phyloP scores from a whole-genome alignment of 2,113 vertebrate species.

The Engystomops pustulosus region DNA sequence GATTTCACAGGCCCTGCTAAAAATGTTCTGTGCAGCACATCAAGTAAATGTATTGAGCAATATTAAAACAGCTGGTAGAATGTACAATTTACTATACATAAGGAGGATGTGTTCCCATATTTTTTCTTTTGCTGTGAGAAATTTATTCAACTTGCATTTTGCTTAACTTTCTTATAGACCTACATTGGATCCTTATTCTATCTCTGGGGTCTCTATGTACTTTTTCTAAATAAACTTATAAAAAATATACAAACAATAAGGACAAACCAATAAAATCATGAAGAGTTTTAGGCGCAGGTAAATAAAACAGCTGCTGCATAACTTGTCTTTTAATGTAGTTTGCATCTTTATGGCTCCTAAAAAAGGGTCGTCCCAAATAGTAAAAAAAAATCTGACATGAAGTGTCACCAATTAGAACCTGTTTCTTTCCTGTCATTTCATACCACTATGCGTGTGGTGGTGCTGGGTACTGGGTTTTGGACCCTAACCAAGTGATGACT shows the following conservation, averaged over 20 bases:
- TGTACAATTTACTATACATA: constrained; percentile 23
- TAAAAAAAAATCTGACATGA: too few species aligned
- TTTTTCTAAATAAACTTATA: neutral
- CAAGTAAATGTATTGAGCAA: constrained; percentile 28
- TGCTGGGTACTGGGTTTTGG: too few species aligned
- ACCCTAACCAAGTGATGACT: too few species aligned
- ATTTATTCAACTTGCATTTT: neutral
- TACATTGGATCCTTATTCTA: neutral
- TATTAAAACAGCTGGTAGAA: constrained; percentile 18
- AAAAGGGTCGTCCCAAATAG: too few species aligned
- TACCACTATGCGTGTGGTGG: too few species aligned
- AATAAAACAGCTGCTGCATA: neutral
- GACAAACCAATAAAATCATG: neutral
- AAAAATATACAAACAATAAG: neutral
- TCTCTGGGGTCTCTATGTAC: neutral
- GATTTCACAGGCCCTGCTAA: constrained; percentile 64
- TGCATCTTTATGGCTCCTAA: too few species aligned
- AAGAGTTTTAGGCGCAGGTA: neutral
- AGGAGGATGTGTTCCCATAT: neutral
- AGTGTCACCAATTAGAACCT: too few species aligned
- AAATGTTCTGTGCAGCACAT: constrained; percentile 62
- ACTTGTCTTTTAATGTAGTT: too few species aligned
- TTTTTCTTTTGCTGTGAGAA: neutral
- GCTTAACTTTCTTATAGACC: neutral
- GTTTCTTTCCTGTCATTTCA: too few species aligned